phyloP scores from a whole-genome alignment of 2,888 invertebrate species.

The Aporophyla lueneburgensis region DNA sequence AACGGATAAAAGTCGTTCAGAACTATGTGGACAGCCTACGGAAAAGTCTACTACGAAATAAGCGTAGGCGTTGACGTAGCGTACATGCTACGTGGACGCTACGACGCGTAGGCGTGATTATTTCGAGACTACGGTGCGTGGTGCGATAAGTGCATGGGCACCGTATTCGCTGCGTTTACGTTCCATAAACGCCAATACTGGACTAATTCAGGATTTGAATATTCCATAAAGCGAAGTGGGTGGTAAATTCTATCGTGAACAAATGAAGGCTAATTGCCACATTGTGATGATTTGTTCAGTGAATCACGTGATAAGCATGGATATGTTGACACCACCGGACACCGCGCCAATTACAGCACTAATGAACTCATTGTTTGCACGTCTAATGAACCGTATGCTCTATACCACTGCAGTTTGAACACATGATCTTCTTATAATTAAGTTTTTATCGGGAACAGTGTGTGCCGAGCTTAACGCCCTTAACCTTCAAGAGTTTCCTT shows the following conservation, averaged over 20 bases:
- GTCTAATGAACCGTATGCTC: constrained; percentile 86
- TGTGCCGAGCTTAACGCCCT: constrained; percentile 36
- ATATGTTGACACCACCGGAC: constrained; percentile 70
- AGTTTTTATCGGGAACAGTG: constrained; percentile 50
- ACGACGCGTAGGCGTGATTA: not conserved
- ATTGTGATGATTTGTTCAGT: constrained; percentile 55
- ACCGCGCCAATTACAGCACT: constrained; percentile 86
- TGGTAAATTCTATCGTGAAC: constrained; percentile 31
- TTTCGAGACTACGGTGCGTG: not conserved
- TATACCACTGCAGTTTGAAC: constrained; percentile 67
- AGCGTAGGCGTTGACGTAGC: not conserved
- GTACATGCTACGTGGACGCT: not conserved
- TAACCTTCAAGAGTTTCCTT: constrained; percentile 36
- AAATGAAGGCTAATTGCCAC: constrained; percentile 57
- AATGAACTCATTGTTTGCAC: constrained; percentile 89
- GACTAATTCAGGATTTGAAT: not conserved
- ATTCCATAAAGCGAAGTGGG: not conserved
- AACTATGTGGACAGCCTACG: not conserved
- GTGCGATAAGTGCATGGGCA: not conserved
- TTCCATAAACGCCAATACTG: not conserved
- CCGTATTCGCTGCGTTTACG: not conserved
- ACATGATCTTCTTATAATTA: constrained; percentile 73
- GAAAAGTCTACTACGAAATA: constrained; percentile 6
- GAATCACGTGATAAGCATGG: constrained; percentile 62
- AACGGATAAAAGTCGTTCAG: not conserved